Base-by-base conservation (phyloP, 2,797 vertebrate species). In the Oreortyx pictus region DNA sequence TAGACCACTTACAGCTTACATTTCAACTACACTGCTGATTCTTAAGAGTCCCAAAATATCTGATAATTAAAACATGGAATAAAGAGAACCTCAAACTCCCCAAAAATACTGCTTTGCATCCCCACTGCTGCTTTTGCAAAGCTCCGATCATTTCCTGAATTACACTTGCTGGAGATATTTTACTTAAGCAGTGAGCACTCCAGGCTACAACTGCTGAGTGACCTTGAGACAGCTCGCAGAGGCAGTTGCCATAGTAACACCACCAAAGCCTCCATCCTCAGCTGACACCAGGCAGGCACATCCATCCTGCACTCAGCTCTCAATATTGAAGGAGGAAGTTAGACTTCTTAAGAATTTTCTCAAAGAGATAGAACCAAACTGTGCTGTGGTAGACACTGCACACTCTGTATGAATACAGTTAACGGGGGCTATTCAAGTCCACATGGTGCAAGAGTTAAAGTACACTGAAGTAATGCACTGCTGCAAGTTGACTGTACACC, bases 201-300 rank as follows among this genome's bases (percentile, higher is more conserved):
- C 78, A 75, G 90, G 93, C 95, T 96, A 95, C 95, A 97, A 98
- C 95, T 92, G 93, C 97, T 94, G 94, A 97, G 96, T 98, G 98
- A 98, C 98, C 98, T 98, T 98, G 98, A 98, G 96, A 97, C 94
- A 96, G 98, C 98, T 97, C 97, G 96, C 93, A 91, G 94, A 98
- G 97, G 97, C 97, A 97, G 97, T 97, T 95, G 90, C 97, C 97
- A 98, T 98, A 96, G 98, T 97, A 98, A 98, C 98, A 90, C 76
- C 93, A 97, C 96, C 95, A 97, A 97, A 97, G 97, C 96, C 91
- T 96, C 97, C 97, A 94, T 97, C 95, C 94, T 96, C 93, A 92
- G 97, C 92, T 93, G 97, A 96, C 88, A 95, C 96, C 96, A 97
- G 95, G 93, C 85, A 87, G 90, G 66, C 72, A 85, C 73, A 71